Evolutionary conservation across 1,140 invertebrate species (phyloP), one percentile per base, ranked within the genome.

Genomic region (Babylonia areolata): DNA sequence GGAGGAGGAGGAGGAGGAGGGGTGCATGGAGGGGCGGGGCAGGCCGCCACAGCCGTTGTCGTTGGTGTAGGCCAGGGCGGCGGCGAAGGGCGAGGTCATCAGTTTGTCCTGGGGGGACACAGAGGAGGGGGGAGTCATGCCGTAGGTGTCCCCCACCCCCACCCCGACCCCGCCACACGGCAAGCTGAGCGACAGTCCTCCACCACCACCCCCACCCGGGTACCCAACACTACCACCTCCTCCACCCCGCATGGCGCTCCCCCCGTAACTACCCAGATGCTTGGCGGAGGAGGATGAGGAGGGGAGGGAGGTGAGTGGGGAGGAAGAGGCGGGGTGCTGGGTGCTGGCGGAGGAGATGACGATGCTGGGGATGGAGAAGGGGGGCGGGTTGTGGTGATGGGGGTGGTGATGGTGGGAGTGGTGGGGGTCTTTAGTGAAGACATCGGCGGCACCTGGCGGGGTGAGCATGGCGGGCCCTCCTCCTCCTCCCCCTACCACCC

Each of bases 91-190:
- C 17, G 92, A 89, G 23, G 91, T 88, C 58, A 97, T 88, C 58
- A 97, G 96, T 93, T 97, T 98, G 91, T 98, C 97, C 77, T 97
- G 95, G 0, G 98, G 98, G 15, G 98, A 99, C 0, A 99, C 98
- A 2, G 97, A 98, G 0, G 97, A 97, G 20, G 98, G 98, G 75
- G 98, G 98, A 0, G 98, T 99, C 97, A 99, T 98, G 39, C 88
- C 87, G 88, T 91, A 93, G 37, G 92, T 90, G 35, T 88, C 71
- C 40, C 81, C 51, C 37, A 84, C 37, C 15, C 82, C 64, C n/a
- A 87, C 71, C 40, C 81, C 51, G 17, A 84, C 37, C 15, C 82
- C 64, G 81, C 64, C 54, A 40, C 77, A 83, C 71, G 82, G 37
- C 82, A 84, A 35, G 23, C 64, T 33, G 39, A 84, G 40, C 6